Evolutionary conservation across 2,113 vertebrate species (phyloP).

Genomic region (Mustela nigripes): DNA sequence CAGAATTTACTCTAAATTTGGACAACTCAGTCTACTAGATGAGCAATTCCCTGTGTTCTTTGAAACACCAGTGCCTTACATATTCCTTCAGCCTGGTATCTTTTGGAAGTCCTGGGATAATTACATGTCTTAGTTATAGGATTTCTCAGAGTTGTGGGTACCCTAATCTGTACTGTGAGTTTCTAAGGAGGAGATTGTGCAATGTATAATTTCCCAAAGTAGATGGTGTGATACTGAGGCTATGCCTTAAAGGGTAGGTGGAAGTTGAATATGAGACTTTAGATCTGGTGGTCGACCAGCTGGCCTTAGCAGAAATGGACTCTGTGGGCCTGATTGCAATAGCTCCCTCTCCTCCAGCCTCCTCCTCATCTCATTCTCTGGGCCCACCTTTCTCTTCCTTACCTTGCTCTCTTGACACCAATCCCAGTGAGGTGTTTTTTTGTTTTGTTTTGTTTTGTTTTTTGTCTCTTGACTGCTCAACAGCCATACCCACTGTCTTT

Average conservation of each 20-base stretch:
- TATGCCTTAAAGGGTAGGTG: background rate
- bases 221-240: background rate
- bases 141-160: background rate
- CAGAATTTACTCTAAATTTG: slow-evolving; percentile 19
- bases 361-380: background rate
- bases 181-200: background rate
- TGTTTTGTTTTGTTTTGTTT: background rate
- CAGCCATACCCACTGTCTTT: background rate
- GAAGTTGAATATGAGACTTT: background rate
- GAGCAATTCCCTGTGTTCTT: background rate
- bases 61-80: background rate
- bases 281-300: background rate
- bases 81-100: background rate
- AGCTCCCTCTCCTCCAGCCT: background rate
- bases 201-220: background rate
- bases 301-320: background rate
- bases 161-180: background rate
- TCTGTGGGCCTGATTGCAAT: background rate
- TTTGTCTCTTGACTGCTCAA: background rate
- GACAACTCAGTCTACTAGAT: background rate
- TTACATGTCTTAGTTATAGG: background rate
- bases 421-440: background rate
- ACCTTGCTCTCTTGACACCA: background rate
- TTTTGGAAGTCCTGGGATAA: slow-evolving; percentile 23
- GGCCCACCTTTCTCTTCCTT: background rate